Conservation (phyloP, 2,113 vertebrate species). For the Corythaixoides concolor region DNA sequence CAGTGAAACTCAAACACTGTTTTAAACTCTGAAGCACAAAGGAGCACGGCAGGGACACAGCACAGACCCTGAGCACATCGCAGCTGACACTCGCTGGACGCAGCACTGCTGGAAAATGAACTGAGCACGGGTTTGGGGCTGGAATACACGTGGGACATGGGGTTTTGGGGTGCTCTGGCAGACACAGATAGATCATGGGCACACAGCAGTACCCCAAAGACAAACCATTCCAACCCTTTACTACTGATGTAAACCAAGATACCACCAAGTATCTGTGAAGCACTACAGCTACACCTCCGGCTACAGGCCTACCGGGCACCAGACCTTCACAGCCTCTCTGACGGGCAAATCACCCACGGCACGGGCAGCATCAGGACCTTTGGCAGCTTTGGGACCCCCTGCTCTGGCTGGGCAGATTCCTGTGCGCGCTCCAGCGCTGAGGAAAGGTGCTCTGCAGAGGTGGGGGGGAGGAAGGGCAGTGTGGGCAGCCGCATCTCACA, state of each 20-base stretch:
- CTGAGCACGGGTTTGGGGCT: background rate
- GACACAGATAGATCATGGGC: background rate
- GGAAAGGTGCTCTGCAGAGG: background rate
- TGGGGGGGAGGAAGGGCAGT: background rate
- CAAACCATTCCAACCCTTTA: background rate
- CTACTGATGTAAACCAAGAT: background rate
- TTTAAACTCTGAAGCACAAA: background rate
- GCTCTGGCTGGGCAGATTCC: rapidly evolving
- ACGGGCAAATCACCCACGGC: background rate
- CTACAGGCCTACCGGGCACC: background rate
- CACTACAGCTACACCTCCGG: background rate
- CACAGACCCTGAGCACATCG: rapidly evolving
- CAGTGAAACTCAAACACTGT: background rate
- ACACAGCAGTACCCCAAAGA: background rate
- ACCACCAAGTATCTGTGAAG: rapidly evolving
- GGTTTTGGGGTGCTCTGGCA: background rate
- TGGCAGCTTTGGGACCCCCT: background rate
- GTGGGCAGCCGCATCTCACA: rapidly evolving
- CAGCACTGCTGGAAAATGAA: background rate
- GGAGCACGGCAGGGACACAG: rapidly evolving
- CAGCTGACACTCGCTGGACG: background rate
- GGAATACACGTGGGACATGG: background rate
- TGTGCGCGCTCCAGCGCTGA: rapidly evolving
- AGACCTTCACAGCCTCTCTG: background rate
- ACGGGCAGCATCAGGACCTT: background rate